Evolutionary conservation across 2,888 invertebrate genomes (phyloP).

Genomic region (Hemicrepidius hirtus): DNA sequence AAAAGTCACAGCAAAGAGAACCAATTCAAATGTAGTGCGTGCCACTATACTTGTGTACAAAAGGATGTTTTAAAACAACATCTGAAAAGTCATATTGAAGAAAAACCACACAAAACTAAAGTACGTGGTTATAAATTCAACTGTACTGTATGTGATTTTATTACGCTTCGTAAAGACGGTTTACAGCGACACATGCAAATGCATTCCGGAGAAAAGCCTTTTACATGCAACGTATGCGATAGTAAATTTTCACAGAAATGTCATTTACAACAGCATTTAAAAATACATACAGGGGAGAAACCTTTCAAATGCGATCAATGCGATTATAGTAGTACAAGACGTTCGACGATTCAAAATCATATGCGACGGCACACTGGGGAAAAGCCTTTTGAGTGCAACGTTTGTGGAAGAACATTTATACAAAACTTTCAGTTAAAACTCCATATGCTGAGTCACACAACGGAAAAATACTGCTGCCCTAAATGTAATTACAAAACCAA

Average conservation of each 20-base stretch:
- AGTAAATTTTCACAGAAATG: background rate
- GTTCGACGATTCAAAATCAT: background rate
- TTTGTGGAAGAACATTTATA: too few relatives aligned
- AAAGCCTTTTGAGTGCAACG: background rate
- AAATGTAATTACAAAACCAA: background rate
- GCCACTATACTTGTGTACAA: background rate
- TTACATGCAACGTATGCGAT: background rate
- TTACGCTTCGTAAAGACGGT: background rate
- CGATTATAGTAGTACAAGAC: background rate
- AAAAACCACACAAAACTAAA: background rate
- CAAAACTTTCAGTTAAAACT: too few relatives aligned
- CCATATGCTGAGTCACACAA: too few relatives aligned
- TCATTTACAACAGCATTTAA: background rate
- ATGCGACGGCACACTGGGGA: background rate
- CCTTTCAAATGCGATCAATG: background rate
- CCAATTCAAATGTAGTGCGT: conserved; percentile 23
- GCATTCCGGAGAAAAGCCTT: background rate
- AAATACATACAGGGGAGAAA: background rate
- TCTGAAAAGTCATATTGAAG: conserved; percentile 1
- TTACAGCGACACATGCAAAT: background rate
- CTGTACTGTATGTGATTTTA: too few relatives aligned
- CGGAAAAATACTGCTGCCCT: too few relatives aligned
- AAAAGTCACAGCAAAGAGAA: conserved; percentile 12
- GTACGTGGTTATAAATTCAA: background rate
- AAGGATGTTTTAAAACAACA: background rate